These are phyloP conservation scores for Cabera pusaria DNA, from an alignment of 2,888 invertebrate species.

Conservation along the genomic window DNA sequence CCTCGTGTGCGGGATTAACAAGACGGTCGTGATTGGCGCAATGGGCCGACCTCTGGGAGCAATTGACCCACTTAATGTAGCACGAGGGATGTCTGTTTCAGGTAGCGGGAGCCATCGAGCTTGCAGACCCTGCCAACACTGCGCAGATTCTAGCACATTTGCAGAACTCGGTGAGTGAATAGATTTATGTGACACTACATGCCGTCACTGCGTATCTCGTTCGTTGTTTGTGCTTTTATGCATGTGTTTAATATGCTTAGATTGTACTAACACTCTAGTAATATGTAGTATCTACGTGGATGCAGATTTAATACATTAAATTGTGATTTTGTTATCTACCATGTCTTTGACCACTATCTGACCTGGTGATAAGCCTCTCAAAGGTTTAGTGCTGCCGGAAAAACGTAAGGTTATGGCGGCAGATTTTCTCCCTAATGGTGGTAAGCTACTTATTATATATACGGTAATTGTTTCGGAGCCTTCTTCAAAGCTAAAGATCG, in stretches of 20 bases:
- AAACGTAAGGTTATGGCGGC: too few species aligned
- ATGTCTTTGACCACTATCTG: too few species aligned
- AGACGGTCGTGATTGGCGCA: constrained; percentile 31
- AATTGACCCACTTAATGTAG: constrained; percentile 65
- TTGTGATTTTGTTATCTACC: too few species aligned
- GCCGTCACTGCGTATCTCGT: too few species aligned
- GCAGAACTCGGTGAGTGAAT: constrained; percentile 63
- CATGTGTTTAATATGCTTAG: too few species aligned
- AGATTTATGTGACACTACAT: neutral
- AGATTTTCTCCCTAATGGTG: too few species aligned
- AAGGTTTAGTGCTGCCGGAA: too few species aligned
- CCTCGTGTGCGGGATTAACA: constrained; percentile 17
- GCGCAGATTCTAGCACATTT: constrained; percentile 63
- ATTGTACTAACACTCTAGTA: too few species aligned
- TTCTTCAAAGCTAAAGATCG: constrained; percentile 42
- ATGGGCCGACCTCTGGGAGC: constrained; percentile 42
- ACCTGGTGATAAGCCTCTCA: constrained; percentile 2
- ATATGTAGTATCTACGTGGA: too few species aligned
- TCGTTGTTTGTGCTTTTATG: too few species aligned
- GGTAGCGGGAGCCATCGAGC: constrained; percentile 71
- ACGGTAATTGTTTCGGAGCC: constrained; percentile 39
- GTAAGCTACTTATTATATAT: too few species aligned
- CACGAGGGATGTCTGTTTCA: constrained; percentile 60
- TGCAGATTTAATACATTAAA: too few species aligned
- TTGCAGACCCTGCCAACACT: constrained; percentile 65